These are phyloP conservation scores for Chitala chitala DNA, from an alignment of 2,113 vertebrate genomes.

Conservation along the genomic window DNA sequence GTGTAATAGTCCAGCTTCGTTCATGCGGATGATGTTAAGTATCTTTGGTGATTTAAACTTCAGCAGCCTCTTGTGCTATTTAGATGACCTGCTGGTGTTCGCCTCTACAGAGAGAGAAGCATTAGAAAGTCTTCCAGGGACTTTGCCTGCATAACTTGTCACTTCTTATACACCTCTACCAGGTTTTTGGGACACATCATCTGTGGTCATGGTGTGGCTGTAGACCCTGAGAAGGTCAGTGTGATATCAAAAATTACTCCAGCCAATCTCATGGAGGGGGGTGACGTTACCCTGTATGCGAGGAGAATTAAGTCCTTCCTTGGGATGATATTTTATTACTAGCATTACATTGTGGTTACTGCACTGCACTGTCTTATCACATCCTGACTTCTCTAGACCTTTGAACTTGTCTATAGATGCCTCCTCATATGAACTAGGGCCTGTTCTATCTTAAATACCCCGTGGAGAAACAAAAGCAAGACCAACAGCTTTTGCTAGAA, in stretches of 20 bases:
- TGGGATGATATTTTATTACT: constrained; percentile 30
- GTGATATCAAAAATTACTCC: background rate
- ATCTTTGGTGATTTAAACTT: constrained; percentile 32
- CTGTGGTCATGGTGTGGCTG: constrained; percentile 6
- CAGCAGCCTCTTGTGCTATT: constrained; percentile 26
- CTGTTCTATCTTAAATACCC: constrained; percentile 26
- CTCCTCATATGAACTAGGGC: constrained; percentile 22
- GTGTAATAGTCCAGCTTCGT: constrained; percentile 22
- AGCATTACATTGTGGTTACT: constrained; percentile 27
- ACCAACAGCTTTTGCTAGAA: constrained; percentile 18
- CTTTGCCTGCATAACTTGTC: constrained; percentile 18
- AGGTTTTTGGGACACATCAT: constrained; percentile 30
- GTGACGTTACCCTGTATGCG: constrained; percentile 20
- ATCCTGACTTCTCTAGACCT: constrained; percentile 17
- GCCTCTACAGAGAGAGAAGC: background rate
- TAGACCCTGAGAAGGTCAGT: constrained; percentile 16
- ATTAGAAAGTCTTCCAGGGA: too few relatives aligned
- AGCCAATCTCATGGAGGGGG: background rate
- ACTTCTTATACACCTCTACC: constrained; percentile 12
- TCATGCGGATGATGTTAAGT: constrained; percentile 28
- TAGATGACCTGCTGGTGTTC: constrained; percentile 29
- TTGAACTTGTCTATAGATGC: constrained; percentile 28
- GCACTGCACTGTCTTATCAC: constrained; percentile 22
- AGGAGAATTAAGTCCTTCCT: constrained; percentile 29
- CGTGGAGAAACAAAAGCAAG: constrained; percentile 3